These are phyloP conservation scores for Neodontobutis hainanensis DNA, from an alignment of 2,113 vertebrate species.

Conservation along the genomic window DNA sequence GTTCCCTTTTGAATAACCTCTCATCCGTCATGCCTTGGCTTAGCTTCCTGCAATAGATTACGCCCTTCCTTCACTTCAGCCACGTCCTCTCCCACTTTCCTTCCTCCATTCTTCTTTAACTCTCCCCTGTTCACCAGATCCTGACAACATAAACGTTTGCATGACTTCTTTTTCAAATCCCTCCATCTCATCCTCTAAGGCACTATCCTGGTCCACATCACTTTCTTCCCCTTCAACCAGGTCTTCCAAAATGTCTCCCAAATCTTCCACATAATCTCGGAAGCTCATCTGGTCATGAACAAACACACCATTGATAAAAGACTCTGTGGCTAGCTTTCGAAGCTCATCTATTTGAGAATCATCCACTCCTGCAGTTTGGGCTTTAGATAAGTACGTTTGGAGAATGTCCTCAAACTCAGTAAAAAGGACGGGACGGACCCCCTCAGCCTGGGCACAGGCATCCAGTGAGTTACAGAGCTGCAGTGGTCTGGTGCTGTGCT, in stretches of 20 bases:
- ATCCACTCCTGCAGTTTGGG: conserved; percentile 54
- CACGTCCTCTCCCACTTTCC: conserved; percentile 55
- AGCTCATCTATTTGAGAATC: conserved; percentile 65
- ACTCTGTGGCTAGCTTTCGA: conserved; percentile 56
- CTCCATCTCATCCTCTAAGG: conserved; percentile 81
- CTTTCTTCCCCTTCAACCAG: conserved; percentile 73
- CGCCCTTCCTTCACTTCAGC: conserved; percentile 41
- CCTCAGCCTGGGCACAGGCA: conserved; percentile 84
- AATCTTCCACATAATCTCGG: conserved; percentile 84
- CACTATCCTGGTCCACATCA: conserved; percentile 28
- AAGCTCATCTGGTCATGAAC: conserved; percentile 85
- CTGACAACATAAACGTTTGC: conserved; percentile 61
- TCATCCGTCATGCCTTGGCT: conserved; percentile 14
- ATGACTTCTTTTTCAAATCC: conserved; percentile 82
- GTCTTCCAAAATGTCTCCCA: conserved; percentile 90
- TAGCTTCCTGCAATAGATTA: conserved; percentile 19
- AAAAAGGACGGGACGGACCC: conserved; percentile 76
- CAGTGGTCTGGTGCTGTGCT: conserved; percentile 62
- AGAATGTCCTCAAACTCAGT: conserved; percentile 80
- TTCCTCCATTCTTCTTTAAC: conserved; percentile 51
- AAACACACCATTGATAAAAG: conserved; percentile 83
- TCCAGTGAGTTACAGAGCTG: conserved; percentile 76
- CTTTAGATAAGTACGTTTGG: conserved; percentile 76
- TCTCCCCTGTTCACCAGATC: conserved; percentile 25
- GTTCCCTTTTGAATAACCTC: conserved; percentile 51